Evolutionary conservation across 37 sponge, comb jelly and placozoan species (phyloP), one percentile per base, ranked within the genome.

Genomic region (Eunapius fragilis): DNA sequence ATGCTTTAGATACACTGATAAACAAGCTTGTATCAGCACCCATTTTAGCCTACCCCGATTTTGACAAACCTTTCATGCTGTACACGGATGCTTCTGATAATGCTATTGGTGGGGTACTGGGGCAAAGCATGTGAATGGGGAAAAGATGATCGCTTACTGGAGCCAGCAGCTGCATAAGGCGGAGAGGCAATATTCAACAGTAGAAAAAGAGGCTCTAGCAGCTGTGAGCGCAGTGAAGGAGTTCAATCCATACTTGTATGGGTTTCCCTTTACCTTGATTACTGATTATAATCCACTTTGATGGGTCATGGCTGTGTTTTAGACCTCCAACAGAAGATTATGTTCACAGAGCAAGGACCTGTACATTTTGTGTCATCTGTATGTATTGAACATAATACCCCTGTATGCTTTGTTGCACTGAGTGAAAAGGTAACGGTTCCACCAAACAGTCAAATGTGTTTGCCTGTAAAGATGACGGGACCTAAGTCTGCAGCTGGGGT

Each of bases 81-180:
- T 30, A 75, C 28, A 75, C 31, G 22, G 76, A 75, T 75, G 76
- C 76, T 31, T 75, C 76, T 6, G 6, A 75, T 37, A 75, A 4
- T 75, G 76, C 76, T 23, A 75, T 75, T 75, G 76, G 76, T 75
- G 26, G 76, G 25, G 6, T 75, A 23, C 31, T 75, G 25, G 32
- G 76, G 24, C 76, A 75, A 31, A 24, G 6, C 76, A 75, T 24
- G 23, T 19, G 22, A 6, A 30, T 27, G 23, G 36, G 28, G 76
- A 75, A 26, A 6, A 24, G 32, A 33, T 75, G 23, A 75, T 75
- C 31, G 32, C 31, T 5, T 75, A 75, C 32, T 75, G 76, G 76
- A 75, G 76, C 28, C 3, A 33, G 32, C 76, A 75, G 6, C 28
- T 75, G 31, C 32, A 33, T 27, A 75, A 75, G 32, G 76, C 76